Conservation (phyloP, 1,140 invertebrate genomes). For the Aphis craccivora region DNA sequence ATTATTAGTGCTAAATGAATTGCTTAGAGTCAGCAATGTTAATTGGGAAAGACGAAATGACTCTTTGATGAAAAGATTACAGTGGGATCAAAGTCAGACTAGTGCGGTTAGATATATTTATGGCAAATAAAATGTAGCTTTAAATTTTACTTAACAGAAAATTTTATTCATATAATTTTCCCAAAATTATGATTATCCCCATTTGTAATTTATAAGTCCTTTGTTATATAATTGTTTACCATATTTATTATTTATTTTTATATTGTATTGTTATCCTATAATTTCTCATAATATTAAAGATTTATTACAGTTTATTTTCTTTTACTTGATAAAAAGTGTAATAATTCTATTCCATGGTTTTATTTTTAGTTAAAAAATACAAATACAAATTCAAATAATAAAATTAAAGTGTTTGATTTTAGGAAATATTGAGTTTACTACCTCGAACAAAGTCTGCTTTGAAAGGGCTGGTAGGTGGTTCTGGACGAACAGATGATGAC, state of each 20-base stretch:
- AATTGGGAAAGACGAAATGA: constrained; percentile 85
- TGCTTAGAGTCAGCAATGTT: constrained; percentile 90
- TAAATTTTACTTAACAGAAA: not conserved
- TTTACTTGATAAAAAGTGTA: not conserved
- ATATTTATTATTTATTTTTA: not conserved
- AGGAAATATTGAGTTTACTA: constrained; percentile 46
- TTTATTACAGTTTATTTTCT: not conserved
- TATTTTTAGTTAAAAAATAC: not conserved
- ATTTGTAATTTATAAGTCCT: not conserved
- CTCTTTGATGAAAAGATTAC: constrained; percentile 70
- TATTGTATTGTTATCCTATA: not conserved
- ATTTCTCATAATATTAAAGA: not conserved
- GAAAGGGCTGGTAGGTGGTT: constrained; percentile 51
- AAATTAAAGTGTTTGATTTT: not conserved
- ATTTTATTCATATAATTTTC: not conserved
- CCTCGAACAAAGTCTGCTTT: constrained; percentile 52
- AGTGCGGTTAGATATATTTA: constrained; percentile 29
- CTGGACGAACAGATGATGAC: constrained; percentile 48
- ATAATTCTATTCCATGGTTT: not conserved
- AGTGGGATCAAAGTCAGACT: constrained; percentile 60
- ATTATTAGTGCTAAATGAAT: constrained; percentile 91
- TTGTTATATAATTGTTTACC: not conserved
- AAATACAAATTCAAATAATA: not conserved
- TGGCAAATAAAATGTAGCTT: not conserved
- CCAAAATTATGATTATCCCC: too few species aligned